phyloP scores from a whole-genome alignment of 2,797 vertebrate species.

The Glyptemys insculpta region DNA sequence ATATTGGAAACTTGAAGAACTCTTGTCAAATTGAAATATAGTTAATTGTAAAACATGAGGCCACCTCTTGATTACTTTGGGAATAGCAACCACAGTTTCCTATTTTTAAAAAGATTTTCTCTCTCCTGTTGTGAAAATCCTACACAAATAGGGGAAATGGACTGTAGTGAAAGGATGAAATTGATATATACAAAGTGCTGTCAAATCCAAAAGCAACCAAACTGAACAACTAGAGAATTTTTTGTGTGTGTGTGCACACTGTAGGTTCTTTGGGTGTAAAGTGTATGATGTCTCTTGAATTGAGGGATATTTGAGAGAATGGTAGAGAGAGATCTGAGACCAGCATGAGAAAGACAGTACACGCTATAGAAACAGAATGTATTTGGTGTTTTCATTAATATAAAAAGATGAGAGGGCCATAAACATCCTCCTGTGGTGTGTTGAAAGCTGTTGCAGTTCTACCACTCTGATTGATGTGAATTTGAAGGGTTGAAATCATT shows the following conservation, averaged over 20 bases:
- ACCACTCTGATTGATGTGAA: neutral
- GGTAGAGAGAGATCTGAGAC: neutral
- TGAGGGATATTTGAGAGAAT: neutral
- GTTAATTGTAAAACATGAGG: conserved; percentile 45
- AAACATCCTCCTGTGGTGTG: neutral
- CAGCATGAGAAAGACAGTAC: neutral
- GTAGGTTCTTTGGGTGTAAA: neutral
- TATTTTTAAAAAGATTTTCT: conserved; percentile 55
- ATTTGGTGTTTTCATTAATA: neutral
- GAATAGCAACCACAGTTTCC: conserved; percentile 35
- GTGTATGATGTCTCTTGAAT: neutral
- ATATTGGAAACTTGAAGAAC: conserved; percentile 30
- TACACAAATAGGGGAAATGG: conserved; percentile 68
- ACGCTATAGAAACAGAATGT: neutral
- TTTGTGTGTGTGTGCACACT: too few species aligned
- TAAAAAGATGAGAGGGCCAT: neutral
- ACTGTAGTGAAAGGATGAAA: conserved; percentile 65
- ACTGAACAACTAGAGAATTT: conserved; percentile 41
- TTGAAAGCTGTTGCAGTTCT: neutral
- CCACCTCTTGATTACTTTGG: conserved; percentile 47
- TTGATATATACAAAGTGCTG: conserved; percentile 66
- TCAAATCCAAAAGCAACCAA: conserved; percentile 71
- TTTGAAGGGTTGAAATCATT: neutral
- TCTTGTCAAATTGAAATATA: conserved; percentile 42
- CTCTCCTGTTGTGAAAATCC: conserved; percentile 55